phyloP scores from a whole-genome alignment of 1,140 invertebrate species.

The Mamestra configurata region DNA sequence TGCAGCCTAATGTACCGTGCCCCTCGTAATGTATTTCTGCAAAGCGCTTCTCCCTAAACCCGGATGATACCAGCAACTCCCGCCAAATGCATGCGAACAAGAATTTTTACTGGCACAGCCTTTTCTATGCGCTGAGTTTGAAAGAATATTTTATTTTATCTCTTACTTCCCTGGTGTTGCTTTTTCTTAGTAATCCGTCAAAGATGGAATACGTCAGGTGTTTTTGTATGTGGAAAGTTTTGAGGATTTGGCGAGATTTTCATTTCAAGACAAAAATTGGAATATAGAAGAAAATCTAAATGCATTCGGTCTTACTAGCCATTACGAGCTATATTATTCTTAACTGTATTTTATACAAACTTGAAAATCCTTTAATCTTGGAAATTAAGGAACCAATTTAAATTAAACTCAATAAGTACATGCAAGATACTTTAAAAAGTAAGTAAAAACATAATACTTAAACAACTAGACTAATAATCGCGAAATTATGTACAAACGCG shows the following conservation, averaged over 20 bases:
- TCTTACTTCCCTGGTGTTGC: background rate
- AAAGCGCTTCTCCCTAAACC: conserved; percentile 51
- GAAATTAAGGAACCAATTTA: too few relatives aligned
- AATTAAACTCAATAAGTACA: too few relatives aligned
- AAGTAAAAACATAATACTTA: too few relatives aligned
- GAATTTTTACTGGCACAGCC: conserved; percentile 37
- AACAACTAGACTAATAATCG: too few relatives aligned
- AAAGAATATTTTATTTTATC: conserved; percentile 47
- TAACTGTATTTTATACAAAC: too few relatives aligned
- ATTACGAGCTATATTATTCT: too few relatives aligned
- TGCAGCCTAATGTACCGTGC: conserved; percentile 12
- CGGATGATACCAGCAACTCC: conserved; percentile 38
- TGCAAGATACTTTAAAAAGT: too few relatives aligned
- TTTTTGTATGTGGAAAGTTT: background rate
- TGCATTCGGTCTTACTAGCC: too few relatives aligned
- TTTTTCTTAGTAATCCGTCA: conserved; percentile 37
- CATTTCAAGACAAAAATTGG: background rate
- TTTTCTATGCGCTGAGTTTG: background rate
- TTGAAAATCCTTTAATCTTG: too few relatives aligned
- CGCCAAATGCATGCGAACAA: conserved; percentile 55
- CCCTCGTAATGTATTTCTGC: conserved; percentile 55
- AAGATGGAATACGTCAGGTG: conserved; percentile 21
- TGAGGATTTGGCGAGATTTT: background rate
- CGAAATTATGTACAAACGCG: too few relatives aligned
- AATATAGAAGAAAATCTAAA: too few relatives aligned